phyloP scores from a whole-genome alignment of 2,113 vertebrate genomes.

The Trinectes maculatus region DNA sequence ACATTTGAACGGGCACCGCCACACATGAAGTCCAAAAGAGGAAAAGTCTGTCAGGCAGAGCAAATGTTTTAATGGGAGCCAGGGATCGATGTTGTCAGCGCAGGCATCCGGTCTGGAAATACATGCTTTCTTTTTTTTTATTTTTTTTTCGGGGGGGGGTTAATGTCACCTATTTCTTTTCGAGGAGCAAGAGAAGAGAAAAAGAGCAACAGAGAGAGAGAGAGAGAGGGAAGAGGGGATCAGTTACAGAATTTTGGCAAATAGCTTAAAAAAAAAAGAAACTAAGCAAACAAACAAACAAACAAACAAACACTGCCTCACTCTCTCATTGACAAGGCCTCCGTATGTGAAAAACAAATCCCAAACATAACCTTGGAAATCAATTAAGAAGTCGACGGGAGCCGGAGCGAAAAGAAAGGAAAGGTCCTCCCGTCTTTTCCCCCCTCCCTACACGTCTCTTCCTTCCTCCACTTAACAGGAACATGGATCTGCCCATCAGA shows the following conservation, averaged over 20 bases:
- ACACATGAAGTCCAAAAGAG: conserved; percentile 72
- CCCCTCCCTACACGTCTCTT: conserved; percentile 43
- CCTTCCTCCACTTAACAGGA: conserved; percentile 57
- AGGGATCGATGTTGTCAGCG: conserved; percentile 82
- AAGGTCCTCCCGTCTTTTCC: conserved; percentile 46
- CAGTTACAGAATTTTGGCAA: conserved; percentile 63
- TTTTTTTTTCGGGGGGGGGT: too few relatives aligned
- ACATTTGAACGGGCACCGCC: conserved; percentile 75
- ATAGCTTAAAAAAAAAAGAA: conserved; percentile 66
- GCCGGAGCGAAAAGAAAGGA: conserved; percentile 49
- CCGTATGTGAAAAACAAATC: conserved; percentile 81
- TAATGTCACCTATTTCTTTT: conserved; percentile 58
- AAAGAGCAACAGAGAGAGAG: conserved; percentile 12
- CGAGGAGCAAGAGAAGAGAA: conserved; percentile 44
- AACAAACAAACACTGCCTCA: conserved; percentile 62
- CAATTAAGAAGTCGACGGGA: conserved; percentile 79
- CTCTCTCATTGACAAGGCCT: conserved; percentile 34
- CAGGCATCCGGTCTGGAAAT: conserved; percentile 82
- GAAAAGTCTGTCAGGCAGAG: conserved; percentile 82
- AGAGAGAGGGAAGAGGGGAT: conserved; percentile 22
- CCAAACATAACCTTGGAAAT: conserved; percentile 83
- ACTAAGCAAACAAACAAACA: too few relatives aligned
- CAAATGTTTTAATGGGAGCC: conserved; percentile 84
- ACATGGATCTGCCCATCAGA: conserved; percentile 69
- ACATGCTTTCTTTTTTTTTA: conserved; percentile 54